A percentile compares a stretch with the other conserved stretches of the same genome.
phyloP scores from a whole-genome alignment of 35 echinoderm and acorn worm species.

The Ophiothrix spiculata region DNA sequence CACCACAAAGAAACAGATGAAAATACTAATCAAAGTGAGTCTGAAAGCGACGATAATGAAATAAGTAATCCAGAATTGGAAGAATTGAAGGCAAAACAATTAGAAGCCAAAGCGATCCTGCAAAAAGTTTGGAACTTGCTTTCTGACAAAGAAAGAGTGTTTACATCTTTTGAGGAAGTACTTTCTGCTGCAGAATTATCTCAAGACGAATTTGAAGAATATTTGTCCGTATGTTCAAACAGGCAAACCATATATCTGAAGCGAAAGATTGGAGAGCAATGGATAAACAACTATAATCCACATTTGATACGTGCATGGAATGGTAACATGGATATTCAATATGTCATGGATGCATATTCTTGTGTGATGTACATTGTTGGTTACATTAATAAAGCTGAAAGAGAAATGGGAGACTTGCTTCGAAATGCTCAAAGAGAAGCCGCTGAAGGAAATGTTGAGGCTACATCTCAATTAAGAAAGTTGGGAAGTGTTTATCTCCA shows the following conservation, averaged over 20 bases:
- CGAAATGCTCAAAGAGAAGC: conserved; percentile 29
- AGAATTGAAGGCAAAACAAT: neutral
- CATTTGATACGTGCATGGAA: conserved; percentile 42
- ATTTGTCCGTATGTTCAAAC: conserved; percentile 14
- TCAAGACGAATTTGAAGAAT: conserved; percentile 54
- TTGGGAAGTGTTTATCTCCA: conserved; percentile 53
- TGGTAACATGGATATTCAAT: conserved; percentile 70
- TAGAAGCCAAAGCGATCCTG: conserved; percentile 15
- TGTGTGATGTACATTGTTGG: conserved; percentile 62
- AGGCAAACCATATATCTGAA: conserved; percentile 37
- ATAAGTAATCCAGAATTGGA: no score
- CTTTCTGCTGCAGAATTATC: conserved; percentile 21
- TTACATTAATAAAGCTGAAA: conserved; percentile 63
- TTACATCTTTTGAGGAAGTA: neutral
- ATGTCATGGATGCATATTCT: conserved; percentile 49
- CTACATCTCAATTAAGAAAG: conserved; percentile 33
- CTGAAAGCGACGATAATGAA: neutral
- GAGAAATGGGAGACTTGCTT: conserved; percentile 56
- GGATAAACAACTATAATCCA: conserved; percentile 48
- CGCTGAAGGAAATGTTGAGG: conserved; percentile 48
- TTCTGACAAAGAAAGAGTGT: neutral
- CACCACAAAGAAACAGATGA: conserved; percentile 3
- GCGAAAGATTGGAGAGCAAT: neutral
- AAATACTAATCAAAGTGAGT: conserved; percentile 15
- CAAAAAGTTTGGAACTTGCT: neutral